These are phyloP conservation scores for Chaetura pelagica DNA, from an alignment of 2,113 vertebrate species.

Conservation along the genomic window DNA sequence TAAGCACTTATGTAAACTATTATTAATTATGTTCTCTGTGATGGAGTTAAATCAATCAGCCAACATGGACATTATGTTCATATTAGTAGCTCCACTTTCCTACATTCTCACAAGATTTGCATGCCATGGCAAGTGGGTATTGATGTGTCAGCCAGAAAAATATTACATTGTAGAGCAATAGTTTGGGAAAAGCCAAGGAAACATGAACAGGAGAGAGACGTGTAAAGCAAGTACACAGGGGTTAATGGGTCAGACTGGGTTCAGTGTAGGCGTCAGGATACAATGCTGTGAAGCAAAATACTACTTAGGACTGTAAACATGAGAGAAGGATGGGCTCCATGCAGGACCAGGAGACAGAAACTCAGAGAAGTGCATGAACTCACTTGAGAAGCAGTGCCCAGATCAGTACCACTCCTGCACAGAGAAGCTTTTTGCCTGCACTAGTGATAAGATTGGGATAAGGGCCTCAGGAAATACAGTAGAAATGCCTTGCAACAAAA, in stretches of 20 bases:
- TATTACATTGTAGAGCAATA: background rate
- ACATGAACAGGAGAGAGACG: background rate
- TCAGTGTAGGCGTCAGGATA: background rate
- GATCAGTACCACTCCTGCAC: accelerated
- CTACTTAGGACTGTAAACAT: background rate
- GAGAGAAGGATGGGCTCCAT: accelerated
- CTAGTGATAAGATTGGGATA: background rate
- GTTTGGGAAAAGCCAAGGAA: background rate
- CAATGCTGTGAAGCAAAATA: accelerated
- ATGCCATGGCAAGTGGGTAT: background rate
- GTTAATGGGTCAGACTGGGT: background rate
- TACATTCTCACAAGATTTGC: background rate
- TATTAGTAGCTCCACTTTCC: background rate
- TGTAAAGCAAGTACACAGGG: background rate
- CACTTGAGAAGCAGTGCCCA: accelerated
- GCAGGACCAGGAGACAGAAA: background rate
- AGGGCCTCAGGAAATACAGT: background rate
- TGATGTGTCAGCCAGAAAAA: background rate
- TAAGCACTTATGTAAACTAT: background rate
- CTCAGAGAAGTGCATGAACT: background rate
- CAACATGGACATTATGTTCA: background rate
- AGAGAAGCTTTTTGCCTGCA: accelerated
- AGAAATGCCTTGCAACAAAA: background rate
- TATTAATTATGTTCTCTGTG: background rate
- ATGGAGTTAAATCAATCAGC: background rate